phyloP scores from a whole-genome alignment of 92 coral and sea anemone species.

The Umimayanthus chanpuru region DNA sequence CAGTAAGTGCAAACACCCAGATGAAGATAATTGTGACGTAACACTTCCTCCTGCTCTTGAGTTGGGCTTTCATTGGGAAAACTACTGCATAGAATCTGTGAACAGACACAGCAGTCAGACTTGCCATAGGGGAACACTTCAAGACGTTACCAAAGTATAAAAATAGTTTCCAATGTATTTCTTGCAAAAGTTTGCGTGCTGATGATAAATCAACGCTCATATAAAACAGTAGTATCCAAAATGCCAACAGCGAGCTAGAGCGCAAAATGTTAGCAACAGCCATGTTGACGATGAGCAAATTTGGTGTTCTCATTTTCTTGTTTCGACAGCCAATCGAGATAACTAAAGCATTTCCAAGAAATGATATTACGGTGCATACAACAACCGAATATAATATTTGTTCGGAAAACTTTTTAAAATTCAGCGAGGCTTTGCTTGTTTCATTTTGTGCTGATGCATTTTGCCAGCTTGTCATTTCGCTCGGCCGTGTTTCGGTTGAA shows the following conservation, averaged over 20 bases:
- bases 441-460: not conserved
- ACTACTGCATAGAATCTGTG: constrained; percentile 32
- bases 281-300: constrained; percentile 11
- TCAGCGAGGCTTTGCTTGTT: not conserved
- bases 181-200: not conserved
- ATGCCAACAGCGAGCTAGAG: not conserved
- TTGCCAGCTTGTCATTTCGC: not conserved
- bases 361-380: not conserved
- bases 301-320: constrained; percentile 9
- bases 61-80: constrained; percentile 25
- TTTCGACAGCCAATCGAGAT: not conserved
- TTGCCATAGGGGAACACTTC: not conserved
- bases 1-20: not conserved
- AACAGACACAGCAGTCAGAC: not conserved
- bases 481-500: not conserved
- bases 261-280: not conserved
- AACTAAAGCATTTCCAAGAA: not conserved
- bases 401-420: not conserved
- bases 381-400: not conserved
- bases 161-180: not conserved
- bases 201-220: not conserved
- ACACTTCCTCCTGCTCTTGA: not conserved
- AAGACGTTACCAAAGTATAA: not conserved
- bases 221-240: not conserved
- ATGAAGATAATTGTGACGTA: not conserved